These are phyloP conservation scores for Aspidiotus rigidus DNA, from an alignment of 2,888 invertebrate genomes.

Conservation along the genomic window DNA sequence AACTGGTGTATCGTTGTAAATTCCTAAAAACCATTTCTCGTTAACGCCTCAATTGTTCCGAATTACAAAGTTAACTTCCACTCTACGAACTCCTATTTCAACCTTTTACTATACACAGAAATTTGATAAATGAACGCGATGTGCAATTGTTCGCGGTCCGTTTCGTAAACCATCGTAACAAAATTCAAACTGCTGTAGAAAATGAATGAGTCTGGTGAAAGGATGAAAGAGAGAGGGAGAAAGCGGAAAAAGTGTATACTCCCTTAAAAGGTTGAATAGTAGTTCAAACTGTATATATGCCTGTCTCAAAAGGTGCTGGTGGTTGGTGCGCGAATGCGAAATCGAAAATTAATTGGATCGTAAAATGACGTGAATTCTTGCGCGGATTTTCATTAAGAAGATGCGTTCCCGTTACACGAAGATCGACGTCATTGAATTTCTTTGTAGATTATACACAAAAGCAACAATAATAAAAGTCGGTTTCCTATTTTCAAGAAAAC, in stretches of 20 bases:
- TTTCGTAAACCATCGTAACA: neutral
- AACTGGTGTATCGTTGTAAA: neutral
- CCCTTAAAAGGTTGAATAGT: neutral
- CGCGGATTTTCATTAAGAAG: neutral
- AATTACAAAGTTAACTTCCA: neutral
- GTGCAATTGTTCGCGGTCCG: neutral
- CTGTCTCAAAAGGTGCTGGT: too few species aligned
- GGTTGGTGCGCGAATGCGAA: neutral
- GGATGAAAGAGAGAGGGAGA: too few species aligned
- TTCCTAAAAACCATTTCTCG: slow-evolving; percentile 1
- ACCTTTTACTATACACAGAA: neutral
- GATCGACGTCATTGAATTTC: slow-evolving; percentile 4
- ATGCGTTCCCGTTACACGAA: neutral
- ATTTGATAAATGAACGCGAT: slow-evolving; percentile 4
- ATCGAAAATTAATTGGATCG: slow-evolving; percentile 4
- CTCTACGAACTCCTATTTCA: neutral
- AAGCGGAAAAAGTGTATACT: neutral
- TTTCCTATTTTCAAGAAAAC: neutral
- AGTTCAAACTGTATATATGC: too few species aligned
- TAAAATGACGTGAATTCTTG: slow-evolving; percentile 4
- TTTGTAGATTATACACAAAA: neutral
- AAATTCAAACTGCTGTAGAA: too few species aligned
- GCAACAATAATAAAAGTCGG: neutral
- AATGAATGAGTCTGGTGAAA: too few species aligned
- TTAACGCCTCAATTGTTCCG: slow-evolving; percentile 2